phyloP scores from a whole-genome alignment of 2,888 invertebrate species.

The Ceraclea dissimilis region DNA sequence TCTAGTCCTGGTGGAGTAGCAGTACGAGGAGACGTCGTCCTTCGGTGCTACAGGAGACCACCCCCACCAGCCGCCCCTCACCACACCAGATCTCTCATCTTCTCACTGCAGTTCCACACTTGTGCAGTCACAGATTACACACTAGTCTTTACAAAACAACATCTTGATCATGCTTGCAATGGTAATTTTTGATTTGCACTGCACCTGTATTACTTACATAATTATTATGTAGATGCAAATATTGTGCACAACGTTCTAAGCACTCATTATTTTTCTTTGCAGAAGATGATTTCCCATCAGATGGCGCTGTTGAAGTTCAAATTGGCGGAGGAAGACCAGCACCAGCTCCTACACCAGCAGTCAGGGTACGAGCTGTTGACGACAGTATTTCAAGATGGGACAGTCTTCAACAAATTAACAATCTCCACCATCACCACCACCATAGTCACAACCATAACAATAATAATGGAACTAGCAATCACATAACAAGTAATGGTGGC shows the following conservation, averaged over 20 bases:
- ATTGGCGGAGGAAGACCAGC: constrained; percentile 58
- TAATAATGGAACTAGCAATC: not conserved
- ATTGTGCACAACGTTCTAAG: too few relatives aligned
- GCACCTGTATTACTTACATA: too few relatives aligned
- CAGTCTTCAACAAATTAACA: constrained; percentile 59
- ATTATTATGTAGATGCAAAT: too few relatives aligned
- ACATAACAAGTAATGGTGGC: not conserved
- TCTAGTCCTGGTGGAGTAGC: constrained; percentile 62
- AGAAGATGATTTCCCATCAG: constrained; percentile 76
- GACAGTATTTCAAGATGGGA: constrained; percentile 72
- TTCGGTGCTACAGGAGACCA: constrained; percentile 79
- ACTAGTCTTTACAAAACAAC: constrained; percentile 76
- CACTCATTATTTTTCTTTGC: constrained; percentile 18
- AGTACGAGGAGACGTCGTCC: constrained; percentile 80
- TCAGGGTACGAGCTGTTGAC: constrained; percentile 58
- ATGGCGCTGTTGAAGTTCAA: constrained; percentile 77
- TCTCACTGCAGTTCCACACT: constrained; percentile 89
- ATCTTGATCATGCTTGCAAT: constrained; percentile 77
- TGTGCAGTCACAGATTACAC: constrained; percentile 83
- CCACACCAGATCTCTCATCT: constrained; percentile 57
- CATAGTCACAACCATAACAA: constrained; percentile 9
- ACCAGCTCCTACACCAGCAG: constrained; percentile 64
- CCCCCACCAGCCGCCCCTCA: constrained; percentile 33
- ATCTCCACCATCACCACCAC: constrained; percentile 3
- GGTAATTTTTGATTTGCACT: constrained; percentile 43